A percentile compares a stretch with the other conserved stretches of the same genome.
These are phyloP conservation scores for Cotesia glomerata DNA, from an alignment of 1,140 invertebrate species.

Conservation along the genomic window DNA sequence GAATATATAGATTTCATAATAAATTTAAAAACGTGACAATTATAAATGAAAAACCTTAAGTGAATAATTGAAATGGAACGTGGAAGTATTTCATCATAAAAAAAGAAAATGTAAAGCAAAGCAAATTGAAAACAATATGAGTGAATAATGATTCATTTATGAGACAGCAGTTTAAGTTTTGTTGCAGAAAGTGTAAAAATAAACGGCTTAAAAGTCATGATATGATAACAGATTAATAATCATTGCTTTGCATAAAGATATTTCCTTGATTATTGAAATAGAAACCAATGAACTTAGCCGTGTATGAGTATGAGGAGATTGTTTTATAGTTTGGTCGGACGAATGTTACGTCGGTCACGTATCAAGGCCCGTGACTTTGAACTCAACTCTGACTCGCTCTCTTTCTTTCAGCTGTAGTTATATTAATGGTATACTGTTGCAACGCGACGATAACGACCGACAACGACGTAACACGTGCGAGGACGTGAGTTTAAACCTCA, in stretches of 20 bases:
- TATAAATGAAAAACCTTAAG: background rate
- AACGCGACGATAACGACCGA: conserved; percentile 11
- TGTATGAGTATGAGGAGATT: background rate
- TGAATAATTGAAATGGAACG: conserved; percentile 10
- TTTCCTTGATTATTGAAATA: background rate
- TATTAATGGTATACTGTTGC: background rate
- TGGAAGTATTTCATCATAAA: conserved; percentile 12
- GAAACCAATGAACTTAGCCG: background rate
- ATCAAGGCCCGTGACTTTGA: conserved; percentile 44
- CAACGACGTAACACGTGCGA: conserved; percentile 23
- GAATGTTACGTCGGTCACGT: conserved; percentile 23
- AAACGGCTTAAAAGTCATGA: background rate
- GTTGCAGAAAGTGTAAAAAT: background rate
- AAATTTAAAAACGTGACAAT: no score
- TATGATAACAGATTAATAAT: background rate
- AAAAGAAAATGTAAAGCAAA: conserved; percentile 12
- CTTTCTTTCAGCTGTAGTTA: conserved; percentile 4
- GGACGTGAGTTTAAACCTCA: conserved; percentile 13
- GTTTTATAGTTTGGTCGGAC: background rate
- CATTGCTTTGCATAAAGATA: background rate
- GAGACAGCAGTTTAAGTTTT: background rate
- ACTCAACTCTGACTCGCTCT: conserved; percentile 27
- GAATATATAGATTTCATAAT: no score
- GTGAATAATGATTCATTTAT: conserved; percentile 6
- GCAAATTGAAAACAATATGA: background rate